Conservation (phyloP, 2,888 invertebrate genomes). For the Punctoribates punctum region DNA sequence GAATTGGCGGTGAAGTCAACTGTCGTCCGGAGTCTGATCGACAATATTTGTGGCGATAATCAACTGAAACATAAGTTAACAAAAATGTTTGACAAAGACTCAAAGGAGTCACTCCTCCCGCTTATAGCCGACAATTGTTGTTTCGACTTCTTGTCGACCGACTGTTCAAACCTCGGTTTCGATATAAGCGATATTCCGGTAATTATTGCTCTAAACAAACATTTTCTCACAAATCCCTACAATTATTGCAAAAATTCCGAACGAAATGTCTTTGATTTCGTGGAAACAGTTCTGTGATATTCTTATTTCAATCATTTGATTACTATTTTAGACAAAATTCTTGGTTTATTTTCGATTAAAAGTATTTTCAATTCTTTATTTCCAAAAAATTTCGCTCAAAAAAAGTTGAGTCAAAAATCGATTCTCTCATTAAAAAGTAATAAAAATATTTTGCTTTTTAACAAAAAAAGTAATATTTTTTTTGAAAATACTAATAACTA, state of each 20-base stretch:
- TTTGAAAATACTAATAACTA: no score
- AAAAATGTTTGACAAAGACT: neutral
- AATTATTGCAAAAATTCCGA: conserved; percentile 1
- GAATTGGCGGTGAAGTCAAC: neutral
- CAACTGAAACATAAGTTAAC: neutral
- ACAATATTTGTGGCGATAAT: conserved; percentile 9
- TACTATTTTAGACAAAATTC: neutral
- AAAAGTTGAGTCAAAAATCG: neutral
- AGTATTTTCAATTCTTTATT: neutral
- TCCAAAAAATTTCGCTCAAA: no score
- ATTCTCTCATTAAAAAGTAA: neutral
- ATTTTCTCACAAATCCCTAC: neutral
- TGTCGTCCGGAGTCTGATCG: neutral
- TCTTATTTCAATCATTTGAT: neutral
- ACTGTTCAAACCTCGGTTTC: conserved; percentile 20
- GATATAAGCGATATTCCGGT: conserved; percentile 34
- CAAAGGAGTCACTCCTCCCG: conserved; percentile 5
- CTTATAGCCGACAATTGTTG: conserved; percentile 14
- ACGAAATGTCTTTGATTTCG: conserved; percentile 17
- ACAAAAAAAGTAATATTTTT: no score
- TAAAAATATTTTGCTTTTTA: no score
- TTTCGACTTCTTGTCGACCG: neutral
- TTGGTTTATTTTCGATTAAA: neutral
- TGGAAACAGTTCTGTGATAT: conserved; percentile 33
- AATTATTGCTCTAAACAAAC: conserved; percentile 23